phyloP scores from a whole-genome alignment of 1,140 invertebrate species.

The Apis dorsata region DNA sequence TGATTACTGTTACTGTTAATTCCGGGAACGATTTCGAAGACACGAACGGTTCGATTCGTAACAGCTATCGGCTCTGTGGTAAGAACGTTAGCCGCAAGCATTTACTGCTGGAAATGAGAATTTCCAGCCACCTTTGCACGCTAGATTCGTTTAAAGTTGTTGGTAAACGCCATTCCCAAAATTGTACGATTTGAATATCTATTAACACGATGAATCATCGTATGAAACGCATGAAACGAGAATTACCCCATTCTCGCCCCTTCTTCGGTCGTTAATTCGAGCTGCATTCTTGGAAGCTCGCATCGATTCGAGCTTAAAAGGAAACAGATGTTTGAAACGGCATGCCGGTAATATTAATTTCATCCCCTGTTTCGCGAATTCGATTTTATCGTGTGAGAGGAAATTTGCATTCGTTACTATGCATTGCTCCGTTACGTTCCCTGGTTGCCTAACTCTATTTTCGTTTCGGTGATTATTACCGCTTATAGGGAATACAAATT shows the following conservation, averaged over 20 bases:
- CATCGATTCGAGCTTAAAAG: slow-evolving; percentile 2
- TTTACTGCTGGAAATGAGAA: slow-evolving; percentile 46
- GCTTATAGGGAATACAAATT: neutral
- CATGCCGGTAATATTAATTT: slow-evolving; percentile 17
- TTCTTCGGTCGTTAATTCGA: slow-evolving; percentile 11
- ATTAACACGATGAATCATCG: slow-evolving; percentile 49
- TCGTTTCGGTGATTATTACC: no score
- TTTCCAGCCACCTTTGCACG: slow-evolving; percentile 7
- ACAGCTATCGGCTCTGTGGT: slow-evolving; percentile 37
- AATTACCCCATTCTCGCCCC: slow-evolving; percentile 8
- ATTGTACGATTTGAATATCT: slow-evolving; percentile 41
- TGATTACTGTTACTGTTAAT: slow-evolving; percentile 39
- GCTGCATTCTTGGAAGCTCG: slow-evolving; percentile 23
- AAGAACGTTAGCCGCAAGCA: slow-evolving; percentile 44
- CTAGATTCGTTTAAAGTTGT: slow-evolving; percentile 41
- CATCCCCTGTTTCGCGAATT: neutral
- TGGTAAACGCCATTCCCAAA: slow-evolving; percentile 26
- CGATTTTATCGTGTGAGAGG: slow-evolving; percentile 13
- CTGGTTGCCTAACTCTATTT: neutral
- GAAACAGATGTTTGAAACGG: slow-evolving; percentile 32
- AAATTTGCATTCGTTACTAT: slow-evolving; percentile 23
- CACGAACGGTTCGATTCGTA: slow-evolving; percentile 27
- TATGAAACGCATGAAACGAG: neutral
- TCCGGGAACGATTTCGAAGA: slow-evolving; percentile 22
- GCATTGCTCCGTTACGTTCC: neutral